Conservation (phyloP, 2,888 invertebrate species). For the Eilema caniola region DNA sequence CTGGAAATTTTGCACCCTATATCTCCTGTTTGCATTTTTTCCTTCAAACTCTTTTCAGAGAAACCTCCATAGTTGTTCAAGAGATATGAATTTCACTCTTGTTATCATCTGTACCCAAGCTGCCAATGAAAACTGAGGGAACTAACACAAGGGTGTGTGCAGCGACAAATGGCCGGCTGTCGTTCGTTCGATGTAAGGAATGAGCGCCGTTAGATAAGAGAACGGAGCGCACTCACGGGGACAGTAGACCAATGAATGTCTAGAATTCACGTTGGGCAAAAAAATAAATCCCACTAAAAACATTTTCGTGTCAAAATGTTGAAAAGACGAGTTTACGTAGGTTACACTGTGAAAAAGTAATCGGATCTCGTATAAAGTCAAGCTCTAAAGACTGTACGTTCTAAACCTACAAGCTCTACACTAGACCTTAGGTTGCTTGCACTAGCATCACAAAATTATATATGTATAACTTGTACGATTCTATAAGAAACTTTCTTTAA, state of each 20-base stretch:
- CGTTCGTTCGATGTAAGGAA: constrained; percentile 70
- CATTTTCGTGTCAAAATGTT: too few species aligned
- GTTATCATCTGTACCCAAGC: not conserved
- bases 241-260: constrained; percentile 40
- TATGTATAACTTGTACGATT: too few species aligned
- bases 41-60: not conserved
- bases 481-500: too few species aligned
- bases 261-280: constrained; percentile 40
- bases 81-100: not conserved
- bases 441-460: too few species aligned
- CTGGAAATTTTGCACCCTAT: too few species aligned
- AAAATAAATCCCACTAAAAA: not conserved
- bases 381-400: too few species aligned
- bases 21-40: too few species aligned
- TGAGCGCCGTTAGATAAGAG: constrained; percentile 72
- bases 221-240: constrained; percentile 58
- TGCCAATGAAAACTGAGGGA: constrained; percentile 45
- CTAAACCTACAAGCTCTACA: too few species aligned
- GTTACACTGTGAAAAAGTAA: too few species aligned
- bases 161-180: constrained; percentile 65
- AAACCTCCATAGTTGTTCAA: not conserved
- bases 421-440: too few species aligned
- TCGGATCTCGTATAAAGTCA: too few species aligned
- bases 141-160: constrained; percentile 49
- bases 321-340: too few species aligned